A percentile compares a stretch with the other conserved stretches of the same genome.
phyloP scores from a whole-genome alignment of 2,888 invertebrate species.

The Brachyptera putata region DNA sequence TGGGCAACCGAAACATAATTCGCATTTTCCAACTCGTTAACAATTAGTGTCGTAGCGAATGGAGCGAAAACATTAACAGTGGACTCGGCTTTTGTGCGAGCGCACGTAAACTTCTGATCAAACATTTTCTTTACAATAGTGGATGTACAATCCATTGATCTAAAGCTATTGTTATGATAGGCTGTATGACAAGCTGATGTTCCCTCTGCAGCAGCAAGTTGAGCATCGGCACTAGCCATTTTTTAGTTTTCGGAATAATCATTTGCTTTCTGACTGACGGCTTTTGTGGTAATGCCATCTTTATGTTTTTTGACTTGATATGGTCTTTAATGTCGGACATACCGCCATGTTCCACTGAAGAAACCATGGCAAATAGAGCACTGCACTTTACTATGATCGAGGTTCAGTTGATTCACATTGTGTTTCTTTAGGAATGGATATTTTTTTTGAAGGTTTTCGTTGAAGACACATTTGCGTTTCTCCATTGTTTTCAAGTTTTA shows the following conservation, averaged over 20 bases:
- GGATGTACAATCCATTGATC: conserved; percentile 14
- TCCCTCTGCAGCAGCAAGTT: neutral
- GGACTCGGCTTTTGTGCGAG: conserved; percentile 2
- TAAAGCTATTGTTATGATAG: conserved; percentile 16
- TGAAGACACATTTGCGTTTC: too few relatives aligned
- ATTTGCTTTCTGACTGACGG: neutral
- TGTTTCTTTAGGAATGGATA: too few relatives aligned
- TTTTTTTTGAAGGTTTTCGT: too few relatives aligned
- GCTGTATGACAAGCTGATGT: conserved; percentile 14
- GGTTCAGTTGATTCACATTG: too few relatives aligned
- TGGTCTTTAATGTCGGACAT: too few relatives aligned
- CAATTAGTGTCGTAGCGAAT: conserved; percentile 1
- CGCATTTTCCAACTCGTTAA: neutral
- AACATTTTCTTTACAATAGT: neutral
- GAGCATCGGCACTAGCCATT: neutral
- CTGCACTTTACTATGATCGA: too few relatives aligned
- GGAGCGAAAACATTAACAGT: conserved; percentile 14
- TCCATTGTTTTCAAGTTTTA: too few relatives aligned
- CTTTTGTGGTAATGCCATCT: too few relatives aligned
- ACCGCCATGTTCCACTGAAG: too few relatives aligned
- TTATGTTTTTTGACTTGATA: too few relatives aligned
- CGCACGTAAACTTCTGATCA: conserved; percentile 6
- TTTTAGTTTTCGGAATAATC: neutral
- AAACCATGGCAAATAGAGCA: too few relatives aligned
- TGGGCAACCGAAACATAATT: conserved; percentile 3